Base-by-base conservation (phyloP, 2,113 vertebrate species). In the Abramis brama region DNA sequence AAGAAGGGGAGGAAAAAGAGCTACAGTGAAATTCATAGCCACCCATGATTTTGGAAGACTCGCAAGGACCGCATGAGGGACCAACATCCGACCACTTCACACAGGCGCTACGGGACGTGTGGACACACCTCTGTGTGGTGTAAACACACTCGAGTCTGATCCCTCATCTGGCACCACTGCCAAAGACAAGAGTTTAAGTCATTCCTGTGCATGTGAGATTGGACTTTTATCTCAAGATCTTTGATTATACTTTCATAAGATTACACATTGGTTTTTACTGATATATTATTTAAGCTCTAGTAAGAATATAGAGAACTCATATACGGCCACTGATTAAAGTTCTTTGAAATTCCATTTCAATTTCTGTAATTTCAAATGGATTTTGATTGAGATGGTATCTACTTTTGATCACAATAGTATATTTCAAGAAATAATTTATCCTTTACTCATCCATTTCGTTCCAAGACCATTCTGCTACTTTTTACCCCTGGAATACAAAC, bases 11-110 rank as follows among this genome's bases (percentile, higher is more conserved):
- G 66, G 81, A 21, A 83, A 83, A 71, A 71, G 64, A 83, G 66
- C 64, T 39, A 70, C 81, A 71, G 89, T 90, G 90, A 91, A 91
- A 90, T 86, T 75, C 57, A 80, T 87, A 92, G 92, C 93, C 93
- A 94, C 92, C 93, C 93, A 94, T 92, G 88, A 91, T 82, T 62
- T 77, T 84, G 88, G 89, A 86, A 87, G 88, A 86, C 47, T 87
- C 86, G 88, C 84, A 90, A 88, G 92, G 86, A 89, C 88, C 89
- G 87, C 74, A 84, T 52, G 82, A 90, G 85, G 89, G 87, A 85
- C 91, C 85, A 60, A 91, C 85, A 85, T 90, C 89, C 77, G 79
- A 94, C 94, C 94, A 95, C 94, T 95, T 95, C 94, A 93, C 85
- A 93, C 89, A 79, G 84, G 50, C 0, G 50, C 57, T 82, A 91